Conservation (phyloP, 2,888 invertebrate genomes). For the Brachyopa scutellaris region DNA sequence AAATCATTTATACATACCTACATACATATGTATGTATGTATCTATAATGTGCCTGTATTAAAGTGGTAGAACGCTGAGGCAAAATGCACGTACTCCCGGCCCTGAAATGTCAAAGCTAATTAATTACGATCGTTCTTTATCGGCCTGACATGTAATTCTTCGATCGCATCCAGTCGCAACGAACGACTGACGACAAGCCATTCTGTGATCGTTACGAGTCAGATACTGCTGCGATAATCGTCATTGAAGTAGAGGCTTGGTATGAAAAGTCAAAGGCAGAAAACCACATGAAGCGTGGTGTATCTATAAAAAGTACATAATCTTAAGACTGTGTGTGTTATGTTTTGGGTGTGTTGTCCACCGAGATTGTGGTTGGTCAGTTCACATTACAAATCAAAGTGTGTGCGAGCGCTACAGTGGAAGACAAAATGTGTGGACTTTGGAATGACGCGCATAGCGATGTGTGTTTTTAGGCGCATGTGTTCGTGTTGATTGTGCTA, state of each 20-base stretch:
- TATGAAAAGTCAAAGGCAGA: slow-evolving; percentile 2
- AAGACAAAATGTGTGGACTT: slow-evolving; percentile 9
- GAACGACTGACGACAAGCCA: slow-evolving; percentile 26
- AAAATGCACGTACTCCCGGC: slow-evolving; percentile 53
- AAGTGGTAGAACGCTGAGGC: slow-evolving; percentile 37
- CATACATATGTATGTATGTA: background rate
- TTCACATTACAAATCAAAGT: slow-evolving; percentile 9
- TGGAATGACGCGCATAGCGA: no score
- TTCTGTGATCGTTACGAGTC: slow-evolving; percentile 5
- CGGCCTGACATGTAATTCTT: background rate
- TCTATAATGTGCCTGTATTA: slow-evolving; percentile 17
- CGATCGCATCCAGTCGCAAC: background rate
- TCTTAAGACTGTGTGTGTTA: background rate
- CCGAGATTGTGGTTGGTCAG: slow-evolving; percentile 67
- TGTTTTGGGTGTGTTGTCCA: background rate
- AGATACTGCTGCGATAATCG: background rate
- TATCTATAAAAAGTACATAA: background rate
- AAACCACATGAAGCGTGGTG: slow-evolving; percentile 6
- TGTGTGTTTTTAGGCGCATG: slow-evolving; percentile 42
- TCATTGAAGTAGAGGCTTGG: no score
- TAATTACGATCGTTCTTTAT: background rate
- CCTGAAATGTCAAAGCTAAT: slow-evolving; percentile 12
- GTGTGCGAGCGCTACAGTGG: slow-evolving; percentile 39
- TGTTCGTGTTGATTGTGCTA: background rate
- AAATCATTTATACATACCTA: background rate